Base-by-base conservation (phyloP, 2,797 vertebrate species). In the Micropoecilia bifurca region DNA sequence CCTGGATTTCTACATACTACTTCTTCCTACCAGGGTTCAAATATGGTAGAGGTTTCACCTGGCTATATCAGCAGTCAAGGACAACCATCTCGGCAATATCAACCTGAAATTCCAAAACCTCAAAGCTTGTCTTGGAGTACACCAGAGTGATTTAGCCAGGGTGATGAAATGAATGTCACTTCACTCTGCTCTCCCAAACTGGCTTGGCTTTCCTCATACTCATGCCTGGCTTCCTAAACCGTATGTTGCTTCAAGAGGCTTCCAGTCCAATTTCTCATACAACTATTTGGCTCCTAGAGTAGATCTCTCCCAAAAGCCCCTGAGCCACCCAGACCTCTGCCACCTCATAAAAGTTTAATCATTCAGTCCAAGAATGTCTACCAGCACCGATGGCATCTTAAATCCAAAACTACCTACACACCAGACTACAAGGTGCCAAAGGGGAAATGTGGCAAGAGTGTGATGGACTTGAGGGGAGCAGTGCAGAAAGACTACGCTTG, bases 291-390 rank as follows among this genome's bases (percentile, higher is more conserved):
- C 28, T 41, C 55, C 74, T 45, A 6, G 4, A 16, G 6, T 43
- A 2, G 10, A 4, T 43, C 36, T 28, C 55, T 33, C 2, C 30
- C 22, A 14, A 57, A 43, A 43, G 4, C 12, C 5, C 30, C 50
- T 5, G 10, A 66, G 6, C 72, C 5, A 0, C 0, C 46, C 7
- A 6, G 0, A 39, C n/a, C n/a, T 36, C 59, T 36, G 1, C 2
- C 20, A 0, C 30, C 3, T 1, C 55, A 16, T 33, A 9, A 50
- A 55, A 76, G 10, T 13, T 79, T 76, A 7, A 50, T 87, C 0
- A 0, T 53, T 43, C 53, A 80, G 72, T 79, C 85, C 47, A 88
- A 77, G 71, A 71, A 57, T 6, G 36, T 28, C 46, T 87, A 88
- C 61, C 1, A 16, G 18, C 45, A 12, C 47, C 0, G 0, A 22